Base-by-base conservation (phyloP, 2,797 vertebrate species). In the Chloroceryle inda region DNA sequence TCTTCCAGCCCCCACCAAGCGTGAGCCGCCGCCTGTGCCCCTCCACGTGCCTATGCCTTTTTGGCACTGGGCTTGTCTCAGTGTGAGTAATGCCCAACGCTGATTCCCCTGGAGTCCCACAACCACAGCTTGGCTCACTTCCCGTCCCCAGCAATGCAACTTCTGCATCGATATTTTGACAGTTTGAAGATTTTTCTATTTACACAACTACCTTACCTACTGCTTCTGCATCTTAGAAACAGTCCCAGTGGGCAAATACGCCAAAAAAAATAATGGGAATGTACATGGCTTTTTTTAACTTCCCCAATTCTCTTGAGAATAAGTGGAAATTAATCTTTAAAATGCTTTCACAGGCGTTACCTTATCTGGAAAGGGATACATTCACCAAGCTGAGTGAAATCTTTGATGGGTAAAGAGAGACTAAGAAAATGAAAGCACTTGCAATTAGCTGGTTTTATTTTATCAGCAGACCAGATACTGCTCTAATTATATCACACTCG, bases 21-120 rank as follows among this genome's bases (percentile, higher is more conserved):
- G 0, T 0, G 14, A 82, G 72, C 52, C 24, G 63, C 29, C 0
- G 3, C 61, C 69, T 8, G 11, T 44, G 37, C 59, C 3, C 0
- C 24, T 38, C 23, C 35, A 11, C 4, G 0, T 35, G 63, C 27
- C 53, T 9, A 18, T 0, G 2, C 23, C 29, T 49, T 27, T 42
- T 33, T 3, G 2, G 49, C 0, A 0, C 33, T 23, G 45, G 38
- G 49, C 59, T 73, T 13, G 0, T 31, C 49, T 37, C 2, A 0
- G 7, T 5, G n/a, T 6, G 7, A 68, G 45, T 9, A 55, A 45
- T 0, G 4, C n/a, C 21, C 0, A 0, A 52, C 23, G 9, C 31
- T 1, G 0, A 42, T 56, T 56, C 26, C 35, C 38, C 21, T 26
- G 31, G 14, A 75, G 53, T 13, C 20, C 81, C 67, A 23, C 7